A percentile compares a stretch with the other conserved stretches of the same genome.
Evolutionary conservation across 2,797 vertebrate genomes (phyloP).

Genomic region (Coilia nasus): DNA sequence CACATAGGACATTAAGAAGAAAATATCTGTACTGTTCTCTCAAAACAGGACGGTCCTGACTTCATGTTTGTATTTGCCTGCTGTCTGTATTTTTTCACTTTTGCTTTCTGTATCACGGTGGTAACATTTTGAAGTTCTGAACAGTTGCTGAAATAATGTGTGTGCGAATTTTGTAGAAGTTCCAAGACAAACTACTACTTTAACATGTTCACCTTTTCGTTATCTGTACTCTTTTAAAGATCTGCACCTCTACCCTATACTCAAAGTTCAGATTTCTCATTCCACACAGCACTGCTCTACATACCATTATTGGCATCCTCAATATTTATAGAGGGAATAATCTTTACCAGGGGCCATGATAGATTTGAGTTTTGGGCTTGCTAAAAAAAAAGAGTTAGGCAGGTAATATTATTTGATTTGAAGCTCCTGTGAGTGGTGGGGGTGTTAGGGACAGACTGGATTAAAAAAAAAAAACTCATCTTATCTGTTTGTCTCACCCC

Average conservation of each 20-base stretch:
- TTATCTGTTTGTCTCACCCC: not conserved
- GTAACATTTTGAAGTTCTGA: not conserved
- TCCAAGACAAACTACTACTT: not conserved
- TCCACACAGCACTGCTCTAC: not conserved
- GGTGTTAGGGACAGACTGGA: not conserved
- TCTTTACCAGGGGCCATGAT: not conserved
- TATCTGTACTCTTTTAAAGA: not conserved
- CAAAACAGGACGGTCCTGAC: not conserved
- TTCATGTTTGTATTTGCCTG: constrained; percentile 22
- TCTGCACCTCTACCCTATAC: not conserved
- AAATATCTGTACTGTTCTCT: constrained; percentile 27
- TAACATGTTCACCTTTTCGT: not conserved
- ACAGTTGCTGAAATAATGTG: not conserved
- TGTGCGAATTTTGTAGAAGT: not conserved
- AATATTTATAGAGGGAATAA: not conserved
- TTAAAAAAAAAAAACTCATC: not conserved
- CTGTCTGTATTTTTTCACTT: constrained; percentile 31
- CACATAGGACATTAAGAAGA: constrained; percentile 41
- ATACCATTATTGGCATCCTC: not conserved
- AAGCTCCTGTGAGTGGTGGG: not conserved
- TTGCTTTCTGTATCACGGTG: not conserved
- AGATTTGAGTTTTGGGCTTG: not conserved
- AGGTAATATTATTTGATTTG: constrained; percentile 9
- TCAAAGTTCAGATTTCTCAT: not conserved
- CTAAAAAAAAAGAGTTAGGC: not conserved